Evolutionary conservation across 2,888 invertebrate genomes (phyloP), one percentile per base, ranked within the genome.

Genomic region (Cinara cedri): DNA sequence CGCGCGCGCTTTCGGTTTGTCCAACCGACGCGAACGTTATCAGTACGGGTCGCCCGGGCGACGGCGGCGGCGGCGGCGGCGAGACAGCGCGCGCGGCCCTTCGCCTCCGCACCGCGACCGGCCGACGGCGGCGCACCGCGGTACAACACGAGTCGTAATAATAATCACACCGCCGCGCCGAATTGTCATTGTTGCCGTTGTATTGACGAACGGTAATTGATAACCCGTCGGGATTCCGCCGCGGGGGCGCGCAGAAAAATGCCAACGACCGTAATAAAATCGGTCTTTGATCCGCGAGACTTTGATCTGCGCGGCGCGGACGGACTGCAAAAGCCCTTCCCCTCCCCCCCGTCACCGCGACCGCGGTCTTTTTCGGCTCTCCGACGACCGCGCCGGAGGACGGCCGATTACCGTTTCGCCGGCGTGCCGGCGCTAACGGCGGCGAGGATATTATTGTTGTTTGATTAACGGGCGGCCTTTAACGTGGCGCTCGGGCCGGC

Each of bases 141-240:
- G 6, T 34, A 4, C 3, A 4, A 24, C 54, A 55, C 16, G 26
- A 71, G 55, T 55, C 49, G 24, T 57, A 3, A n/a, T n/a, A n/a
- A 62, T 72, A 72, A 72, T 51, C 62, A 72, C 49, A 72, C 49
- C 62, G 72, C 46, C n/a, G 8, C 16, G 24, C n/a, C 34, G 57
- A 72, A 62, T 62, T 62, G n/a, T 34, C 34, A 34, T 34, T 34
- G 6, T 34, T 34, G n/a, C n/a, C n/a, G n/a, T n/a, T n/a, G n/a
- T n/a, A 72, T 72, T 49, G 72, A 72, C 62, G 49, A 72, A 62
- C 57, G 51, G 21, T 72, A 72, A 72, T 72, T 72, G 72, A 72
- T 62, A 72, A 34, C 62, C 62, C 49, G 16, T 16, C 44, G 57
- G 24, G 51, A n/a, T 6, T 13, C 19, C 13, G 11, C 10, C 21